phyloP scores from a whole-genome alignment of 92 coral and sea anemone species.

The Parazoanthus swiftii region DNA sequence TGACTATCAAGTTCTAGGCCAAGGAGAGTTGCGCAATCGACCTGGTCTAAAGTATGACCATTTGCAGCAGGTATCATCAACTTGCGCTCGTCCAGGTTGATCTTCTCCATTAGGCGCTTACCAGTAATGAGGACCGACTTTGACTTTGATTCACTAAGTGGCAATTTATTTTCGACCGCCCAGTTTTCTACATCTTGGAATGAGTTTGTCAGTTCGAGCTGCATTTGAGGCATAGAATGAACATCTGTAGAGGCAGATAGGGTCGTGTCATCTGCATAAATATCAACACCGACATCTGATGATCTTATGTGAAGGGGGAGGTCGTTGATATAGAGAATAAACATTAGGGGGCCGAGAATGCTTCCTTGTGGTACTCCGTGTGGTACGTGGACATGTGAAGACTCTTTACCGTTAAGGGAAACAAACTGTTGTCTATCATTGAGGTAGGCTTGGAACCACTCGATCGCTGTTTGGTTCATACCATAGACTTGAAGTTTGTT shows the following conservation, averaged over 20 bases:
- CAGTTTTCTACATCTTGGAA: not conserved
- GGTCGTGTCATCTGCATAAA: conserved; percentile 60
- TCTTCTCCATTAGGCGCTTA: conserved; percentile 24
- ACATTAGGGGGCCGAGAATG: too few relatives aligned
- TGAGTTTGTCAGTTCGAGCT: conserved; percentile 26
- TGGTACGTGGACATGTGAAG: conserved; percentile 41
- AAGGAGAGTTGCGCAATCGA: conserved; percentile 35
- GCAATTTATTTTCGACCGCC: not conserved
- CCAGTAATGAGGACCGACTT: too few relatives aligned
- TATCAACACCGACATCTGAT: conserved; percentile 27
- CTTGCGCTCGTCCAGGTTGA: conserved; percentile 9
- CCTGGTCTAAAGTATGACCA: conserved; percentile 31
- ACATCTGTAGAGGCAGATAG: conserved; percentile 46
- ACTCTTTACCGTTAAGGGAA: conserved; percentile 32
- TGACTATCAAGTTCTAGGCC: conserved; percentile 33
- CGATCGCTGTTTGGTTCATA: not conserved
- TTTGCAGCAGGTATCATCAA: conserved; percentile 7
- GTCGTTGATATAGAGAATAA: conserved; percentile 45
- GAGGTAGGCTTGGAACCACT: conserved; percentile 52
- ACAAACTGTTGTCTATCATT: conserved; percentile 47
- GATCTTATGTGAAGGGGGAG: conserved; percentile 47
- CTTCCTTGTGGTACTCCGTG: conserved; percentile 54
- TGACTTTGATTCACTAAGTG: not conserved
- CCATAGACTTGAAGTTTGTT: conserved; percentile 3
- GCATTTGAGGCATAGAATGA: conserved; percentile 30